Percentiles rank a stretch among this genome's conserved stretches.
phyloP scores from a whole-genome alignment of 2,113 vertebrate species.

The Lethenteron camtschaticum region DNA sequence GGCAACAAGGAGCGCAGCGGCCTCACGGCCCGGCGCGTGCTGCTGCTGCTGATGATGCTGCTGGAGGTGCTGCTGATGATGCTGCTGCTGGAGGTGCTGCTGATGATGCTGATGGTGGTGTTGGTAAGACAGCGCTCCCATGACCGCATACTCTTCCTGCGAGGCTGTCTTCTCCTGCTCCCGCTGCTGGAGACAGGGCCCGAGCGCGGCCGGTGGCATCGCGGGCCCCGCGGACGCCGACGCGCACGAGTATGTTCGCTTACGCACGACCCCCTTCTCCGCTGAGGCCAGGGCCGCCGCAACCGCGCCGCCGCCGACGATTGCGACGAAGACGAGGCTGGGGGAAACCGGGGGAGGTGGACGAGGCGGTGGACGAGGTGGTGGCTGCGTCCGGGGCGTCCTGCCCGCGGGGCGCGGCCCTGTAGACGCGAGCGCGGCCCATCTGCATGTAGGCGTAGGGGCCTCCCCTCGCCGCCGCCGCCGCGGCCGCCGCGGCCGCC shows the following conservation, averaged over 20 bases:
- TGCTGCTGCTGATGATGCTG: neutral
- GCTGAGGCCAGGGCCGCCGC: neutral
- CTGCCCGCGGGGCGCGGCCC: neutral
- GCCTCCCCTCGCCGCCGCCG: neutral
- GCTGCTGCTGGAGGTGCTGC: slow-evolving; percentile 1
- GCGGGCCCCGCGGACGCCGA: neutral
- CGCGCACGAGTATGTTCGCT: slow-evolving; percentile 1
- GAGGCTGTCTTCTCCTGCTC: neutral
- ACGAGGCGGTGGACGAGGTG: neutral
- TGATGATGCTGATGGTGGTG: neutral
- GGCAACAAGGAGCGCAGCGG: slow-evolving; percentile 90
- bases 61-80: neutral
- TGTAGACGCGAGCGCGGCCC: neutral
- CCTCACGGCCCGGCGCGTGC: slow-evolving; percentile 31
- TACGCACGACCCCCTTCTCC: neutral
- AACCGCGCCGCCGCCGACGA: neutral
- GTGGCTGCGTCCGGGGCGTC: neutral
- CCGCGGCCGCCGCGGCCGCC: slow-evolving; percentile 29
- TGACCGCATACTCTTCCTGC: slow-evolving; percentile 1
- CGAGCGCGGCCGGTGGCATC: neutral
- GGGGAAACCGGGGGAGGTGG: neutral
- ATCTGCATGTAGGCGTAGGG: slow-evolving; percentile 2
- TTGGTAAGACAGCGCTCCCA: neutral
- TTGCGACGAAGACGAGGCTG: neutral
- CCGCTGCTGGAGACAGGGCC: neutral